Conservation (phyloP, 2,888 invertebrate genomes). For the Schizaphis graminum region DNA sequence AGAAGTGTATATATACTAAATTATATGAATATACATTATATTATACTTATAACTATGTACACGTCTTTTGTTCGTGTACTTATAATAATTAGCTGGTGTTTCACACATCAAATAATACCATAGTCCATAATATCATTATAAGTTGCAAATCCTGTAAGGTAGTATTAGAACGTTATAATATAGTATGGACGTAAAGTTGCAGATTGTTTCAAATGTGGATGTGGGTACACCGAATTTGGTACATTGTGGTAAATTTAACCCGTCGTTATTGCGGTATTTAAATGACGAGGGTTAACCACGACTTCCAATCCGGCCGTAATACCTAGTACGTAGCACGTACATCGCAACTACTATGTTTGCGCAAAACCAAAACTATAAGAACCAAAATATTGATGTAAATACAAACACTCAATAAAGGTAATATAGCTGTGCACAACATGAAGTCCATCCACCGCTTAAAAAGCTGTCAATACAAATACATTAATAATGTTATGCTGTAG, state of each 20-base stretch:
- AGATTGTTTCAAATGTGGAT: background rate
- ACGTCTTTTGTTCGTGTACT: background rate
- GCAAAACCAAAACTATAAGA: background rate
- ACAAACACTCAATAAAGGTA: background rate
- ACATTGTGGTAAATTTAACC: conserved; percentile 14
- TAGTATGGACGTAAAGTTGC: background rate
- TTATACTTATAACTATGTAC: background rate
- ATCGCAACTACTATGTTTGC: background rate
- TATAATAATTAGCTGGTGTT: conserved; percentile 20
- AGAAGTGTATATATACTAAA: background rate
- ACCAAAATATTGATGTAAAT: background rate
- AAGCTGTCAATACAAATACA: background rate
- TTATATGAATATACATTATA: background rate
- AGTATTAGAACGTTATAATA: background rate
- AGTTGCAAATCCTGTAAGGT: background rate
- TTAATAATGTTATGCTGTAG: background rate
- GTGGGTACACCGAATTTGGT: background rate
- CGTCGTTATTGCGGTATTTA: conserved; percentile 23
- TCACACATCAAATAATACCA: background rate
- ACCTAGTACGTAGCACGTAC: background rate
- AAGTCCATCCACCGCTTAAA: background rate
- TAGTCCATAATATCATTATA: background rate
- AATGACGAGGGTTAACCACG: conserved; percentile 36
- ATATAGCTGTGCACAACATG: background rate
- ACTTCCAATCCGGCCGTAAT: conserved; percentile 20